Percentiles rank a stretch among this genome's conserved stretches.
phyloP scores from a whole-genome alignment of 2,113 vertebrate genomes.

The Mobula hypostoma region DNA sequence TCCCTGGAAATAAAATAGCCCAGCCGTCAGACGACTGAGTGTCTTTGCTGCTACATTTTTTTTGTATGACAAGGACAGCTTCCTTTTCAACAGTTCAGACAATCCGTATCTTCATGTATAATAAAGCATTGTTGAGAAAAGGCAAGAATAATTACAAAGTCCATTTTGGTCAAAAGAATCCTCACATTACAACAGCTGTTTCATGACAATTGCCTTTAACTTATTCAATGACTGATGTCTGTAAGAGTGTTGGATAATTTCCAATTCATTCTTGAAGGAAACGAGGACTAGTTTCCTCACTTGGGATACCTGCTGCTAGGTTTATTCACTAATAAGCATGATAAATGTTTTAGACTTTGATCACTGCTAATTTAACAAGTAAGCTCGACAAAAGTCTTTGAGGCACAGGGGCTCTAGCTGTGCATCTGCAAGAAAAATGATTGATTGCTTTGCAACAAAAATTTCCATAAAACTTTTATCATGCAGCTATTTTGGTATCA shows the following conservation, averaged over 20 bases:
- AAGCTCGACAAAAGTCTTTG: slow-evolving; percentile 65
- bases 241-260: slow-evolving; percentile 70
- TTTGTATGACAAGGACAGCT: background rate
- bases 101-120: background rate
- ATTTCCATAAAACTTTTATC: slow-evolving; percentile 68
- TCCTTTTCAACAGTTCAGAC: slow-evolving; percentile 6
- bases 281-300: slow-evolving; percentile 73
- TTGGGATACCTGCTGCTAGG: slow-evolving; percentile 79
- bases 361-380: slow-evolving; percentile 80
- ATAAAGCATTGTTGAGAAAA: background rate
- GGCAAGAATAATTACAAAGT: slow-evolving; percentile 34
- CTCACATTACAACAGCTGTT: slow-evolving; percentile 50
- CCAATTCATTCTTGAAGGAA: slow-evolving; percentile 73
- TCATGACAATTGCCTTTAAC: slow-evolving; percentile 62
- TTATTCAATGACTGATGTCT: slow-evolving; percentile 64
- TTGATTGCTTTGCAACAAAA: slow-evolving; percentile 66
- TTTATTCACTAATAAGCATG: slow-evolving; percentile 84
- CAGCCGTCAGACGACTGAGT: background rate
- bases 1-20: slow-evolving; percentile 17
- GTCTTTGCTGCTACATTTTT: background rate
- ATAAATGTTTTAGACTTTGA: slow-evolving; percentile 84
- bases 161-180: slow-evolving; percentile 21
- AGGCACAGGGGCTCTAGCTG: slow-evolving; percentile 64
- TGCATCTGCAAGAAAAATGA: slow-evolving; percentile 62
- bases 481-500: slow-evolving; percentile 51